Percentiles rank a stretch among this genome's conserved stretches.
Conservation (phyloP, 2,113 vertebrate genomes). For the Strix uralensis region DNA sequence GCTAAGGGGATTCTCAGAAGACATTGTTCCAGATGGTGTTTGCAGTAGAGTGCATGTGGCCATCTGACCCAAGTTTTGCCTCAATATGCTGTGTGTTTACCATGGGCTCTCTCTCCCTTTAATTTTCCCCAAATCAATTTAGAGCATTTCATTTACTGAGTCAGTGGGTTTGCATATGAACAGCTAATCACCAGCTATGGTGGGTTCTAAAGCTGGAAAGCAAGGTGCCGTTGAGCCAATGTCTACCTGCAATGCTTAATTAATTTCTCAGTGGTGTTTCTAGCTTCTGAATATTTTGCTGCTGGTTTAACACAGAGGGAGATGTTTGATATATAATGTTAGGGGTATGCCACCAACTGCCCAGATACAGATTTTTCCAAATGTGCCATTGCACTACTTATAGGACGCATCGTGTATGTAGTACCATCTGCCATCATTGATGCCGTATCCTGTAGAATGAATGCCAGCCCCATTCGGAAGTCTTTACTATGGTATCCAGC, state of each 20-base stretch:
- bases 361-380: slow-evolving; percentile 37
- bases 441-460: background rate
- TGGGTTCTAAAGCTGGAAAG: background rate
- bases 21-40: background rate
- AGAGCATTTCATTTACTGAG: background rate
- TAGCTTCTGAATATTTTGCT: slow-evolving; percentile 5
- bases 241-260: slow-evolving; percentile 24
- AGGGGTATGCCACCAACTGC: slow-evolving; percentile 17
- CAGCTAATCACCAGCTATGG: background rate
- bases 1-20: background rate
- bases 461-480: slow-evolving; percentile 34
- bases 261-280: slow-evolving; percentile 39
- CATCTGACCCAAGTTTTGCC: slow-evolving; percentile 8
- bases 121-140: background rate
- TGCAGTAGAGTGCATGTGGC: background rate
- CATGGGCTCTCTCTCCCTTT: background rate
- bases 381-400: background rate
- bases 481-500: slow-evolving; percentile 37
- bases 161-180: slow-evolving; percentile 9
- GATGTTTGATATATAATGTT: background rate
- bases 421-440: slow-evolving; percentile 54
- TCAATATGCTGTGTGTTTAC: slow-evolving; percentile 31
- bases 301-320: background rate
- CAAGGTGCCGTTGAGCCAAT: background rate
- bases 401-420: background rate